Conservation (phyloP, 2,888 invertebrate genomes). For the Galeruca laticollis region DNA sequence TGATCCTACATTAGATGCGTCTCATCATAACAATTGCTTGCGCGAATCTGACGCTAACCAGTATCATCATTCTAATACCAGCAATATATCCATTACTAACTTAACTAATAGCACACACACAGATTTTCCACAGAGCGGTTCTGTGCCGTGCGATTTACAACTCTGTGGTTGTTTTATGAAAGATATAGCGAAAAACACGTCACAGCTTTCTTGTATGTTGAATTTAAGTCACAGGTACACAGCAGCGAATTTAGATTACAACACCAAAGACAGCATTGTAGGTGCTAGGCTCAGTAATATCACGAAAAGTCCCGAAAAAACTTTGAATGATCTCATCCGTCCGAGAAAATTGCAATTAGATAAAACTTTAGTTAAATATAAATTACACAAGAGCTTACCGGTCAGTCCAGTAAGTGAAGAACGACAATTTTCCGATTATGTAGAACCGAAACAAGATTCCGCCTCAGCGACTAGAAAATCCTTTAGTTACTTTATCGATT, state of each 20-base stretch:
- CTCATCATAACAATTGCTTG: slow-evolving; percentile 52
- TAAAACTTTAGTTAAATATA: slow-evolving; percentile 63
- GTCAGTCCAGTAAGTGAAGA: slow-evolving; percentile 88
- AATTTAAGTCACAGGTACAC: slow-evolving; percentile 48
- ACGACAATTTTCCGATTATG: slow-evolving; percentile 64
- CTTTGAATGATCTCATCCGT: slow-evolving; percentile 56
- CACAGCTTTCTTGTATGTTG: slow-evolving; percentile 56
- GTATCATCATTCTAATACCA: slow-evolving; percentile 45
- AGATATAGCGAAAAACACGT: slow-evolving; percentile 61
- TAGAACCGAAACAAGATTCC: slow-evolving; percentile 49
- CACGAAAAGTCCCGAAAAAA: slow-evolving; percentile 57
- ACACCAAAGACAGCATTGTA: slow-evolving; percentile 37
- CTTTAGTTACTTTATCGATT: slow-evolving; percentile 75
- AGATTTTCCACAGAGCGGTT: slow-evolving; percentile 52
- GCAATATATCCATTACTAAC: slow-evolving; percentile 52
- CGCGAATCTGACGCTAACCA: slow-evolving; percentile 50
- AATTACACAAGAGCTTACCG: slow-evolving; percentile 78
- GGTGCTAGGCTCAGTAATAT: slow-evolving; percentile 55
- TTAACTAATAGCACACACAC: slow-evolving; percentile 55
- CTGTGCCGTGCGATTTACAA: slow-evolving; percentile 62
- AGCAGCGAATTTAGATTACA: slow-evolving; percentile 37
- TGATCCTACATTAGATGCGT: slow-evolving; percentile 36
- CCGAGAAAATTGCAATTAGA: slow-evolving; percentile 63
- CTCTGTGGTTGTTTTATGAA: slow-evolving; percentile 65
- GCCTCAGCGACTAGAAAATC: slow-evolving; percentile 67